These are phyloP conservation scores for Gallinago media DNA, from an alignment of 2,113 vertebrate genomes.

Conservation along the genomic window DNA sequence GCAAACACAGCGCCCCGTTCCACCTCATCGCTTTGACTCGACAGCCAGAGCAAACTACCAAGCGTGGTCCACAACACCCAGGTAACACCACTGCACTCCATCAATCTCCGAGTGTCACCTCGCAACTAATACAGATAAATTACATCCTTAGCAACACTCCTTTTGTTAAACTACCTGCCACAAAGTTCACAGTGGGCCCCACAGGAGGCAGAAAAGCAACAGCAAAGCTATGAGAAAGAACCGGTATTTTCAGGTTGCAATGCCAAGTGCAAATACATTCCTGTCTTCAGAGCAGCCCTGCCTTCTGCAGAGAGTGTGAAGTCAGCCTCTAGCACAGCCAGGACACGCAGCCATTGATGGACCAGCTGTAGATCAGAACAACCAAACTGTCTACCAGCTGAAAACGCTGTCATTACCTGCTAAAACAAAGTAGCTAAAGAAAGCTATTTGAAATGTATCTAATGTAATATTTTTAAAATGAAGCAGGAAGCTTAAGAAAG, in stretches of 20 bases:
- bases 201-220: background rate
- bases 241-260: slow-evolving; percentile 50
- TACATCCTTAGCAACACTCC: background rate
- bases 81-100: background rate
- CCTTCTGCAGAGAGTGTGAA: background rate
- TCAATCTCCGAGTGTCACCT: background rate
- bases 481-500: background rate
- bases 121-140: background rate
- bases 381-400: background rate
- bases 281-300: background rate
- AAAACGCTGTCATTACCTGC: background rate
- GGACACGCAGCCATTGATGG: background rate
- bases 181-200: background rate
- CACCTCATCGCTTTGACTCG: background rate
- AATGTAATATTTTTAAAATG: background rate
- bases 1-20: background rate
- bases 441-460: background rate
- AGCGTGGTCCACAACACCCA: background rate
- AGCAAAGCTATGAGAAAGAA: slow-evolving; percentile 20
- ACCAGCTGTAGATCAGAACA: background rate
- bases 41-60: background rate
- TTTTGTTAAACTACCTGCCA: background rate
- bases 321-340: background rate
- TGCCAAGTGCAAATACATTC: slow-evolving; percentile 50
- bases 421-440: background rate